phyloP scores from a whole-genome alignment of 1,140 invertebrate genomes.

The Harlomillsia oculata region DNA sequence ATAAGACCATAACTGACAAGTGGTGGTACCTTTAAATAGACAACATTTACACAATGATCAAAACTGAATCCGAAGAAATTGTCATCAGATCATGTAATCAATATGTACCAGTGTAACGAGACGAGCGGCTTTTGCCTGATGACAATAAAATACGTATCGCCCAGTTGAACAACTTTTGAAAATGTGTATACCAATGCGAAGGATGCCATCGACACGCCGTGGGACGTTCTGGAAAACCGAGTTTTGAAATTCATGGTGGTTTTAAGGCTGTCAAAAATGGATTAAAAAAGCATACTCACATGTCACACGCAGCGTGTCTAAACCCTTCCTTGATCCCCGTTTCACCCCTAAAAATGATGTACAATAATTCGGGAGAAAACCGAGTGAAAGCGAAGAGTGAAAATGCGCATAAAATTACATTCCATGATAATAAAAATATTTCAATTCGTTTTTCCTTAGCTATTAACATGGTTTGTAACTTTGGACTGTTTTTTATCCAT shows the following conservation, averaged over 20 bases:
- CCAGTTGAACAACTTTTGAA: constrained; percentile 14
- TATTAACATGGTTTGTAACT: constrained; percentile 20
- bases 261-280: background rate
- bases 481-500: constrained; percentile 13
- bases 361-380: constrained; percentile 19
- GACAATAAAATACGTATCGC: constrained; percentile 25
- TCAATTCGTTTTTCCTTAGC: no score
- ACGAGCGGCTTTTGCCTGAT: constrained; percentile 20
- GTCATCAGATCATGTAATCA: background rate
- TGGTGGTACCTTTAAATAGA: constrained; percentile 26
- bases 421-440: constrained; percentile 10
- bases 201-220: constrained; percentile 19
- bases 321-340: constrained; percentile 3
- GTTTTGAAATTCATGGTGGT: background rate
- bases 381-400: constrained; percentile 15
- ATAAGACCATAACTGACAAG: constrained; percentile 12
- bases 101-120: constrained; percentile 22
- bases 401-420: constrained; percentile 17
- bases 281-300: background rate
- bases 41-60: background rate
- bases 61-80: background rate
- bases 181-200: constrained; percentile 14
- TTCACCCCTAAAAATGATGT: constrained; percentile 2
- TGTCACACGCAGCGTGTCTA: constrained; percentile 13
- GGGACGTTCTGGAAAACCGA: constrained; percentile 1